phyloP scores from a whole-genome alignment of 2,888 invertebrate species.

The Spicauda simplicius region DNA sequence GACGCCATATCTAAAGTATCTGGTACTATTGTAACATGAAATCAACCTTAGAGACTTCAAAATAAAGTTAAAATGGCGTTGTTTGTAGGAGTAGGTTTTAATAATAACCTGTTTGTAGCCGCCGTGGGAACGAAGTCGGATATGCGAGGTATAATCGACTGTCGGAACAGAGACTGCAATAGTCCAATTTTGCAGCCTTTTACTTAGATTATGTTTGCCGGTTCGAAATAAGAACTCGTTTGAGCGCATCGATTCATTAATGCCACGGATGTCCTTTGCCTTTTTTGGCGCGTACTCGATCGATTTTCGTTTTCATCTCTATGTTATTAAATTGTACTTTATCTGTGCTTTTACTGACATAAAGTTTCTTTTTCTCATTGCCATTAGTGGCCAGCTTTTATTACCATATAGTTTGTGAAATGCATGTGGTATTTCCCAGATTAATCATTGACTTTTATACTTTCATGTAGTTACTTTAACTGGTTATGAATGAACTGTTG shows the following conservation, averaged over 20 bases:
- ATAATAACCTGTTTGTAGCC: constrained; percentile 83
- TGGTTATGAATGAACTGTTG: not conserved
- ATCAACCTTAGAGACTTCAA: constrained; percentile 48
- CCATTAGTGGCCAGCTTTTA: too few relatives aligned
- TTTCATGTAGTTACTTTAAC: not conserved
- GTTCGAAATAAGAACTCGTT: constrained; percentile 65
- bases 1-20: constrained; percentile 57
- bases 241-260: constrained; percentile 54
- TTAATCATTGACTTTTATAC: not conserved
- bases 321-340: not conserved
- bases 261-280: constrained; percentile 34
- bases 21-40: constrained; percentile 51
- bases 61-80: constrained; percentile 57
- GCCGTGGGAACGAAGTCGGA: constrained; percentile 83
- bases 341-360: not conserved
- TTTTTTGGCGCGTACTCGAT: constrained; percentile 34
- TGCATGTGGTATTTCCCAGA: not conserved
- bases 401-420: too few relatives aligned
- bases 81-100: constrained; percentile 70
- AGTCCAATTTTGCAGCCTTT: constrained; percentile 84
- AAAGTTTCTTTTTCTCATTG: too few relatives aligned
- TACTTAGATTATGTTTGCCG: constrained; percentile 75
- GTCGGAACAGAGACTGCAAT: constrained; percentile 81
- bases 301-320: constrained; percentile 22
- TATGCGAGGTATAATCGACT: constrained; percentile 83